Evolutionary conservation across 2,113 vertebrate species (phyloP).

Genomic region (Pyxicephalus adspersus): DNA sequence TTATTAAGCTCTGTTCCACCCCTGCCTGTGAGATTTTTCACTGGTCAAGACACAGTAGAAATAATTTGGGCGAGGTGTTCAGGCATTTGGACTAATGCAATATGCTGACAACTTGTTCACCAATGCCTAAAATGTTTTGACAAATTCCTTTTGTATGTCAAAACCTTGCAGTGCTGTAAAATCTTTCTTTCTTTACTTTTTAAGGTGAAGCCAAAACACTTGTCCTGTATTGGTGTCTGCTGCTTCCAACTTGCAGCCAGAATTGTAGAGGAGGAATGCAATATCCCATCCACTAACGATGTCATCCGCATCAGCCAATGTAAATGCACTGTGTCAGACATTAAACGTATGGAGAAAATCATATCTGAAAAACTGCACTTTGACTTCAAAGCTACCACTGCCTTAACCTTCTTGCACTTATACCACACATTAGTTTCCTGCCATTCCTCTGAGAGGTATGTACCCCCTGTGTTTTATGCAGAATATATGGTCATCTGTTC

Average conservation of each 20-base stretch:
- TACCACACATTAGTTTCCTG: constrained; percentile 85
- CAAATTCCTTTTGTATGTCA: neutral
- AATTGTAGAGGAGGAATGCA: constrained; percentile 86
- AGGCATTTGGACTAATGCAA: too few relatives aligned
- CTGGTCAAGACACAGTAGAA: too few relatives aligned
- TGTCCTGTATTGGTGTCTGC: constrained; percentile 94
- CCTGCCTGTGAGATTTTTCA: too few relatives aligned
- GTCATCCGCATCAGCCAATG: constrained; percentile 96
- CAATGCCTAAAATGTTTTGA: too few relatives aligned
- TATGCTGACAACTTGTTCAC: too few relatives aligned
- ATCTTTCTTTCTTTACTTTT: neutral
- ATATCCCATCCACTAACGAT: constrained; percentile 83
- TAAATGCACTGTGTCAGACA: constrained; percentile 93
- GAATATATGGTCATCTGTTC: neutral
- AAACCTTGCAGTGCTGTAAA: neutral
- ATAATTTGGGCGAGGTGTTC: too few relatives aligned
- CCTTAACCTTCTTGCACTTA: constrained; percentile 97
- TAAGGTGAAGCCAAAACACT: constrained; percentile 93
- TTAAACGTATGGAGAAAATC: constrained; percentile 95
- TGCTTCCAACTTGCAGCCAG: constrained; percentile 90
- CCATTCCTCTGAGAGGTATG: constrained; percentile 88
- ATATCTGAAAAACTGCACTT: constrained; percentile 92
- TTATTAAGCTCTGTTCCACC: too few relatives aligned
- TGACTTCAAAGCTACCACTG: constrained; percentile 92
- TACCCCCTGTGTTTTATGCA: neutral